Conservation (phyloP, 2,888 invertebrate genomes). For the Acleris emargana region DNA sequence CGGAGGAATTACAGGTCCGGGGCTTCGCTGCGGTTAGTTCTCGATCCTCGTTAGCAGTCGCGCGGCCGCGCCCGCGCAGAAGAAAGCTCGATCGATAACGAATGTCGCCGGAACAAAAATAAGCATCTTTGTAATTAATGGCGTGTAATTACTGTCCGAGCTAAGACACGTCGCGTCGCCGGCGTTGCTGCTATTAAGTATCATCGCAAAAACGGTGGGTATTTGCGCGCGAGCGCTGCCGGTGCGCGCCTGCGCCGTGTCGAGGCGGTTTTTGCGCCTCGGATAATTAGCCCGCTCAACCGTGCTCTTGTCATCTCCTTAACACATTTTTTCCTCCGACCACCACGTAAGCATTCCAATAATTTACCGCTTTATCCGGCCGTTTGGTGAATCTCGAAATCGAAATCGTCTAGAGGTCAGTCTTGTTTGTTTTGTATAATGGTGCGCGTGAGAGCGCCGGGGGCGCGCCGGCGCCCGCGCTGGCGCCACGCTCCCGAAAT, state of each 20-base stretch:
- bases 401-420: slow-evolving; percentile 78
- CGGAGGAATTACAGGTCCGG: slow-evolving; percentile 78
- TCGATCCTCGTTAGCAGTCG: slow-evolving; percentile 56
- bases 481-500: slow-evolving; percentile 77
- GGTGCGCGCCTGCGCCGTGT: slow-evolving; percentile 62
- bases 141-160: slow-evolving; percentile 65
- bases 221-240: slow-evolving; percentile 63
- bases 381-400: slow-evolving; percentile 82
- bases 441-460: slow-evolving; percentile 74
- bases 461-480: slow-evolving; percentile 77
- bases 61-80: slow-evolving; percentile 44
- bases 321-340: slow-evolving; percentile 76
- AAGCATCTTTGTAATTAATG: slow-evolving; percentile 62
- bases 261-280: slow-evolving; percentile 62
- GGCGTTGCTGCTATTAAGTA: slow-evolving; percentile 60
- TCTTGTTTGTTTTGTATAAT: slow-evolving; percentile 83
- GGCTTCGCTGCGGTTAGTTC: slow-evolving; percentile 52
- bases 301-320: slow-evolving; percentile 77
- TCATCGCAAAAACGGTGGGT: slow-evolving; percentile 57
- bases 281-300: slow-evolving; percentile 74
- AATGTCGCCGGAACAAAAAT: slow-evolving; percentile 61
- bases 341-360: slow-evolving; percentile 78
- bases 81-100: slow-evolving; percentile 62
- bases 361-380: slow-evolving; percentile 82
- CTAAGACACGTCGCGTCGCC: slow-evolving; percentile 52